Conservation (phyloP, 92 coral and sea anemone genomes). For the Metridium senile region DNA sequence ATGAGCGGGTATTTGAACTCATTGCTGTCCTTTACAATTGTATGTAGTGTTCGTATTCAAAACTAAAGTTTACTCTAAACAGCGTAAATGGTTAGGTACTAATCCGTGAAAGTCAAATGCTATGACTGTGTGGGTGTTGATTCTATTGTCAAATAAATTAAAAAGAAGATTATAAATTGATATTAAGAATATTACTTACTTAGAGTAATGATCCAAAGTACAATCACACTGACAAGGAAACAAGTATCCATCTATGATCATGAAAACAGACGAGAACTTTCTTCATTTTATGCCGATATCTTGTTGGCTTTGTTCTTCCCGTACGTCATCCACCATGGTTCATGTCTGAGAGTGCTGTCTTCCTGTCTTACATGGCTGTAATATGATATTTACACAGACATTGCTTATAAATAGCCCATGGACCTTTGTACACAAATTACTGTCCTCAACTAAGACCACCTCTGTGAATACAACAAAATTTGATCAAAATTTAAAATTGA, state of each 20-base stretch:
- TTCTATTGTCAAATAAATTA: background rate
- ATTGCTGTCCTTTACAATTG: no score
- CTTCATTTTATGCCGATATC: background rate
- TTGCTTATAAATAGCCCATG: slow-evolving; percentile 15
- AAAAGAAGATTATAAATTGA: background rate
- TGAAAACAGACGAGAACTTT: background rate
- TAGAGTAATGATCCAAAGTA: slow-evolving; percentile 8
- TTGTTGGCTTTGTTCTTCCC: slow-evolving; percentile 15
- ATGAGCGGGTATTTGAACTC: background rate
- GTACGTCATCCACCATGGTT: slow-evolving; percentile 13
- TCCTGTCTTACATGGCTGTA: slow-evolving; percentile 14
- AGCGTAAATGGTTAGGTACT: background rate
- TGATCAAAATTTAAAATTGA: slow-evolving; percentile 34
- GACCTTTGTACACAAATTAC: slow-evolving; percentile 31
- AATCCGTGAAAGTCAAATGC: slow-evolving; percentile 17
- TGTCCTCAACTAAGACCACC: slow-evolving; percentile 34
- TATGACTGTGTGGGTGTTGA: background rate
- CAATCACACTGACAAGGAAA: background rate
- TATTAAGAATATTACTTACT: slow-evolving; percentile 17
- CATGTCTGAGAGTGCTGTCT: background rate
- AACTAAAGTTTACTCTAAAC: no score
- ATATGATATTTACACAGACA: slow-evolving; percentile 23
- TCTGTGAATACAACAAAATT: slow-evolving; percentile 17
- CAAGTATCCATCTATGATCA: slow-evolving; percentile 8
- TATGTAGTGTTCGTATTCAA: no score